Evolutionary conservation across 1,140 invertebrate species (phyloP).

Genomic region (Argopecten irradians): DNA sequence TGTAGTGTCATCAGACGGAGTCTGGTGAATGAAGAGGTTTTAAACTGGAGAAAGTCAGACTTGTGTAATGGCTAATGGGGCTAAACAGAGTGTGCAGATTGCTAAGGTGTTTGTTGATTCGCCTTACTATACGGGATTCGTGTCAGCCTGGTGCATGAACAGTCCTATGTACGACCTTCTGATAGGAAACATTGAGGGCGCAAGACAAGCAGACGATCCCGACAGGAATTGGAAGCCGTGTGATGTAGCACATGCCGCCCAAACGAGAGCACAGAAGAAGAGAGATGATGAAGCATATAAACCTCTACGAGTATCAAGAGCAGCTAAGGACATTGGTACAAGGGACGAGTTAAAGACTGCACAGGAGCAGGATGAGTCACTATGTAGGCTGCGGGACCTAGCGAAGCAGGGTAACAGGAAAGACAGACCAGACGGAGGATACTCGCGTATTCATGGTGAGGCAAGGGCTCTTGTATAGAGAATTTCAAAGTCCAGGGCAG

Average conservation of each 20-base stretch:
- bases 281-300: not conserved
- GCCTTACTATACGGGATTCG: constrained; percentile 37
- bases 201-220: not conserved
- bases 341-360: no score
- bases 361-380: no score
- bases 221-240: not conserved
- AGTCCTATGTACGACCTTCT: constrained; percentile 32
- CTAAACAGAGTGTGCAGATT: not conserved
- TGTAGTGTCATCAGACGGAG: constrained; percentile 32
- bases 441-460: no score
- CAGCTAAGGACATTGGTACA: no score
- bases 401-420: no score
- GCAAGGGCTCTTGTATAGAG: no score
- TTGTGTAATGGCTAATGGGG: constrained; percentile 49
- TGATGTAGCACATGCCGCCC: not conserved
- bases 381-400: no score
- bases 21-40: constrained; percentile 30
- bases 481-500: no score
- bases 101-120: constrained; percentile 42
- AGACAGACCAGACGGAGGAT: no score
- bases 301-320: no score
- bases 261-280: not conserved
- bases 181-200: constrained; percentile 29
- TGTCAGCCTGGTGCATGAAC: constrained; percentile 6
- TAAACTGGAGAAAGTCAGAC: constrained; percentile 32